Base-by-base conservation (phyloP, 1,140 invertebrate species). In the Apis mellifera region DNA sequence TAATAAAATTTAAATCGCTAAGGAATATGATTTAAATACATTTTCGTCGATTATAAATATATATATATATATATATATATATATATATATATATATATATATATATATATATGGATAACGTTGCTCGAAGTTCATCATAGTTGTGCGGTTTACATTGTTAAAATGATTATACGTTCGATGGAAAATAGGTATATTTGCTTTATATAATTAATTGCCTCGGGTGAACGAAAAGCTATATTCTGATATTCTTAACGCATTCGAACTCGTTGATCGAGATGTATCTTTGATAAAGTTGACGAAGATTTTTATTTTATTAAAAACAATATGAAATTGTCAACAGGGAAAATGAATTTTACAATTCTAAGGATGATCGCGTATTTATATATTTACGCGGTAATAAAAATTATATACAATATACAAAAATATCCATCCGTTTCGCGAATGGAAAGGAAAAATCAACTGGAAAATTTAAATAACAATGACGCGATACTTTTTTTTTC, bases 401-500 rank as follows among this genome's bases (percentile, higher is more conserved):
- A 70, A 70, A 59, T 1, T 17, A 50, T 62, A 50, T 13, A 50
- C 11, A n/a, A n/a, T n/a, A 69, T 15, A 70, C 12, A 52, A 69
- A 55, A 78, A 82, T n/a, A 70, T 54, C 32, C 75, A 66, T 62
- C 66, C 55, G 72, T 76, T 68, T 42, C 23, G 26, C 7, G 32
- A 12, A 9, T 54, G 21, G 23, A 65, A 66, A 50, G 52, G 65
- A 60, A 82, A 69, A 70, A 70, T 70, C 62, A 76, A 57, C n/a
- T 52, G 64, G 50, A 32, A 64, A 64, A 82, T 82, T 82, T 82
- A 60, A 78, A 82, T 82, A 82, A 82, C 81, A 82, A 82, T 59
- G 23, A 70, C 50, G 48, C 13, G 9, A 21, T 52, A 66, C 55
- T 78, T 32, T 32, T 32, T 32, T 32, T 32, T 32, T 2, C 2